These are phyloP conservation scores for Coenonympha arcania DNA, from an alignment of 2,888 invertebrate genomes.

Conservation along the genomic window DNA sequence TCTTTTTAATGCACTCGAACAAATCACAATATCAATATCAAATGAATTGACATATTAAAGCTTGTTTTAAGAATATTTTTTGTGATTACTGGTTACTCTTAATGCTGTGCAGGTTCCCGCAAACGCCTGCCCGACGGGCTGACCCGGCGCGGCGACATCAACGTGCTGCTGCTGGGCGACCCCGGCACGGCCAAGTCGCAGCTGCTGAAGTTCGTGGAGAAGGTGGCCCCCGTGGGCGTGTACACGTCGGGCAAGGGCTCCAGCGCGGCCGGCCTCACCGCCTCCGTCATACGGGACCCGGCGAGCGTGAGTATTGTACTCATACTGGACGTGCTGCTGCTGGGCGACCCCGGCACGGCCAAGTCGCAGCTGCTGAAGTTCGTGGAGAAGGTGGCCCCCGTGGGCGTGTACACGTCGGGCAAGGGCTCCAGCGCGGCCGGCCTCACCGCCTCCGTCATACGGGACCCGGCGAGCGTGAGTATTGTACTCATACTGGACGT, in stretches of 20 bases:
- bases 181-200: conserved; percentile 99
- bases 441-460: conserved; percentile 95
- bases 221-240: conserved; percentile 92
- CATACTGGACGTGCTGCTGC: conserved; percentile 76
- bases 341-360: conserved; percentile 99
- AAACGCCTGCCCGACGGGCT: conserved; percentile 95
- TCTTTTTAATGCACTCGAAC: too few species aligned
- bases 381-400: conserved; percentile 93
- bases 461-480: conserved; percentile 93
- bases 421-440: conserved; percentile 99
- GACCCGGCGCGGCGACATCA: conserved; percentile 96
- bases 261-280: conserved; percentile 98
- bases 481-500: not conserved
- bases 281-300: conserved; percentile 96
- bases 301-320: conserved; percentile 83
- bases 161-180: conserved; percentile 94
- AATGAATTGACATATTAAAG: too few species aligned
- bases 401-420: conserved; percentile 98
- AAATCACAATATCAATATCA: too few species aligned
- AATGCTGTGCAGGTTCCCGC: conserved; percentile 79
- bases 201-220: conserved; percentile 96
- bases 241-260: conserved; percentile 99
- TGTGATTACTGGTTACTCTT: too few species aligned
- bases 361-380: conserved; percentile 98
- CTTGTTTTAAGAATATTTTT: too few species aligned